A percentile compares a stretch with the other conserved stretches of the same genome.
phyloP scores from a whole-genome alignment of 2,888 invertebrate species.

The Watsonalla binaria region DNA sequence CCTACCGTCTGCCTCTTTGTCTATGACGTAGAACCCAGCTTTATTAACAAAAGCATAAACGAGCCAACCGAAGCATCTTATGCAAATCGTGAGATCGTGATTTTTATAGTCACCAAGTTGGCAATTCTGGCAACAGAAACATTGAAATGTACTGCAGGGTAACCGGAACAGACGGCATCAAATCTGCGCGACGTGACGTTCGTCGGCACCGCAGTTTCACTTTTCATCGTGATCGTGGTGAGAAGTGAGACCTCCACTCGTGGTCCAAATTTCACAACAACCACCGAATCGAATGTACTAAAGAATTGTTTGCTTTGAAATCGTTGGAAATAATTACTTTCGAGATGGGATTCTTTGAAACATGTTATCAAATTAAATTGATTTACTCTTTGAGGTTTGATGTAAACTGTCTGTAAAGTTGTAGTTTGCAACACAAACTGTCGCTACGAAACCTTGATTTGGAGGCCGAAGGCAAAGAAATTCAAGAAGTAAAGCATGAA shows the following conservation, averaged over 20 bases:
- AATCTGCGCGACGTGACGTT: slow-evolving; percentile 61
- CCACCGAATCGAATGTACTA: slow-evolving; percentile 51
- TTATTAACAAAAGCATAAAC: neutral
- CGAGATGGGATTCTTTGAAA: neutral
- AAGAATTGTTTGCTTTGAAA: slow-evolving; percentile 14
- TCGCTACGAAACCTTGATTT: slow-evolving; percentile 1
- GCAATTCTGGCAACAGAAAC: slow-evolving; percentile 9
- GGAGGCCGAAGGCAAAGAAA: slow-evolving; percentile 5
- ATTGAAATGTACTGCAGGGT: slow-evolving; percentile 45
- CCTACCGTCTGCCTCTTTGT: too few species aligned
- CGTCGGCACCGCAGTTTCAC: slow-evolving; percentile 69
- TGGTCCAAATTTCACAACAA: slow-evolving; percentile 72
- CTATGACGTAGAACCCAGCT: too few species aligned
- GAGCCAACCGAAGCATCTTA: neutral
- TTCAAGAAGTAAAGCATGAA: slow-evolving; percentile 7
- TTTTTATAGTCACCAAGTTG: slow-evolving; percentile 22
- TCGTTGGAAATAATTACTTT: neutral
- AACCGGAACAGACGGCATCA: slow-evolving; percentile 69
- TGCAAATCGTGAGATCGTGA: slow-evolving; percentile 10
- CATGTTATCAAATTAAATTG: too few species aligned
- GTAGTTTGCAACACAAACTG: neutral
- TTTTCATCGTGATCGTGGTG: slow-evolving; percentile 72
- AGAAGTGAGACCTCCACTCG: slow-evolving; percentile 69
- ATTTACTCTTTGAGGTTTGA: neutral
- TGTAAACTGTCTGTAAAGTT: neutral